Evolutionary conservation across 2,113 vertebrate species (phyloP).

Genomic region (Gallinago undulata): DNA sequence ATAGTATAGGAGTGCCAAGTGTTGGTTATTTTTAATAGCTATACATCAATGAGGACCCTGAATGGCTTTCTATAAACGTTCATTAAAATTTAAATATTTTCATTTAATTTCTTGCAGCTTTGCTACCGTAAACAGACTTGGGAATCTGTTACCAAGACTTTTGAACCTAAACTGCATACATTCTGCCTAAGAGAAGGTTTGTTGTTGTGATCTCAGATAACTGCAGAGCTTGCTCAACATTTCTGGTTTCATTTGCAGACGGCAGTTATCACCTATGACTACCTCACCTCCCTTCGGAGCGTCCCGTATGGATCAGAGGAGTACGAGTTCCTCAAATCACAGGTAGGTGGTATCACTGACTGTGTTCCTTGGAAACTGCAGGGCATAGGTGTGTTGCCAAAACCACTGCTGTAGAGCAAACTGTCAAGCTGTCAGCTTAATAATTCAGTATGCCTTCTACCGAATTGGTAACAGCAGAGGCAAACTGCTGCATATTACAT

Average conservation of each 20-base stretch:
- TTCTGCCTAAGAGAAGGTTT: neutral
- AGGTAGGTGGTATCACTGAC: conserved; percentile 76
- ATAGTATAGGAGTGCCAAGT: neutral
- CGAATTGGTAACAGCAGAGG: neutral
- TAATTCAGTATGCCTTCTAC: neutral
- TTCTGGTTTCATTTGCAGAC: conserved; percentile 80
- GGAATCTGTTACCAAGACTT: neutral
- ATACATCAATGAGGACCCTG: neutral
- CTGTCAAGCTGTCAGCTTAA: neutral
- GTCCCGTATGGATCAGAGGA: conserved; percentile 84
- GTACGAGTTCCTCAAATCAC: conserved; percentile 84
- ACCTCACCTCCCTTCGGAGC: conserved; percentile 84
- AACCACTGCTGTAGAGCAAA: neutral
- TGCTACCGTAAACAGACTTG: neutral
- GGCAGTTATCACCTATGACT: conserved; percentile 89
- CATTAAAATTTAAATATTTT: neutral
- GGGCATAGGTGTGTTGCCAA: neutral
- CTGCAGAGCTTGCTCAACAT: neutral
- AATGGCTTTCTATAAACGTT: neutral
- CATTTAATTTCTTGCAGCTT: neutral
- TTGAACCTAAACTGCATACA: neutral
- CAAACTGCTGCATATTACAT: neutral
- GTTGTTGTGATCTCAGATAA: neutral
- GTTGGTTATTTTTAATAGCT: neutral
- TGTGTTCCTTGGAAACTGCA: neutral